These are phyloP conservation scores for Aeoliscus strigatus DNA, from an alignment of 2,797 vertebrate species.

Conservation along the genomic window DNA sequence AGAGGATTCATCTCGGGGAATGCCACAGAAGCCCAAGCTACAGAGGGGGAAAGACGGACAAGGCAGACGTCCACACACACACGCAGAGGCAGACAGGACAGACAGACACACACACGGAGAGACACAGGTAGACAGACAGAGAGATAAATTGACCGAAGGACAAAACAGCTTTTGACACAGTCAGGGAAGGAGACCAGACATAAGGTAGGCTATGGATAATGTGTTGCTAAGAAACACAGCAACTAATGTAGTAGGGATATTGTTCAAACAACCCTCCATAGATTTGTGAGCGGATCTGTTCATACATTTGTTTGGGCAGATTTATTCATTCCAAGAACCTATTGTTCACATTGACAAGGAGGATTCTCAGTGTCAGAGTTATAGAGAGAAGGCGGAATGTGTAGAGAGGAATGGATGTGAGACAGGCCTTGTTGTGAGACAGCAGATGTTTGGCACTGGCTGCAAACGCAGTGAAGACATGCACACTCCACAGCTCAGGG, in stretches of 20 bases:
- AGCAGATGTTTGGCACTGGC: constrained; percentile 24
- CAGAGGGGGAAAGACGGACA: constrained; percentile 72
- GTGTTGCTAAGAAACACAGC: no score
- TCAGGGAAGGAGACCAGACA: constrained; percentile 53
- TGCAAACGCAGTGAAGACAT: constrained; percentile 31
- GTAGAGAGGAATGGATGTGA: constrained; percentile 15
- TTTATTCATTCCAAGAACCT: constrained; percentile 1
- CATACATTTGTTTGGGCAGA: background rate
- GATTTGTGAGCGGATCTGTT: background rate
- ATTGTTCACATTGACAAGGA: constrained; percentile 2
- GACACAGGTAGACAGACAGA: constrained; percentile 73
- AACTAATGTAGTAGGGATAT: no score
- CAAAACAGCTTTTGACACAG: constrained; percentile 61
- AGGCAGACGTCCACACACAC: constrained; percentile 64
- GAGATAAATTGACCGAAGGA: constrained; percentile 76
- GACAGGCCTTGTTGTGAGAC: constrained; percentile 18
- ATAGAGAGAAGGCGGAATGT: constrained; percentile 16
- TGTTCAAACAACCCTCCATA: background rate
- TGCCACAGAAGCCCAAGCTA: constrained; percentile 81
- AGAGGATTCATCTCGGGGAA: constrained; percentile 80
- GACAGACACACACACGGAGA: constrained; percentile 57
- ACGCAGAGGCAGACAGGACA: constrained; percentile 46
- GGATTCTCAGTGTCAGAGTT: constrained; percentile 3
- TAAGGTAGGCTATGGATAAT: constrained; percentile 18
- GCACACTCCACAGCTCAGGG: constrained; percentile 31